These are phyloP conservation scores for Hipposideros armiger DNA, from an alignment of 2,113 vertebrate genomes.

Conservation along the genomic window DNA sequence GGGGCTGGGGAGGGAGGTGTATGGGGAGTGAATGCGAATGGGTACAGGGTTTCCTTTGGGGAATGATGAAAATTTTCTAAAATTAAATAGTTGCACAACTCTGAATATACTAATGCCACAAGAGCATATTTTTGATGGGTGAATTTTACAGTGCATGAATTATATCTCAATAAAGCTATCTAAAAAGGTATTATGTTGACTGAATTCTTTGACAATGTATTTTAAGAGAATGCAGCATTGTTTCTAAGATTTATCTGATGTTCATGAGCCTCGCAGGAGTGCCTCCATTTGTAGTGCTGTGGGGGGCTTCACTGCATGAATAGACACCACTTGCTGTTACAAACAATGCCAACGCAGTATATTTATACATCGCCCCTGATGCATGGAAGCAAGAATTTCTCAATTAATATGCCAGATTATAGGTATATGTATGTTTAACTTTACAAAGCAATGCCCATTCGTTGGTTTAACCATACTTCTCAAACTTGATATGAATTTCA, in stretches of 20 bases:
- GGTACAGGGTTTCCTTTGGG: background rate
- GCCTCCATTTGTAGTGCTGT: background rate
- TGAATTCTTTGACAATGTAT: background rate
- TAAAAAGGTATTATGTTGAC: background rate
- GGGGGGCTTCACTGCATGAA: background rate
- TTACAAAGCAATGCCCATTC: background rate
- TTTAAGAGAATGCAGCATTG: background rate
- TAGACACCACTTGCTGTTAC: background rate
- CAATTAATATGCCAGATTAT: background rate
- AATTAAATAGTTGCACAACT: background rate
- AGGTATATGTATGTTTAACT: background rate
- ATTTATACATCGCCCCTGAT: background rate
- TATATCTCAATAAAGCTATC: background rate
- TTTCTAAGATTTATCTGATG: background rate
- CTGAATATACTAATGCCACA: background rate
- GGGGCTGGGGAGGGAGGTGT: background rate
- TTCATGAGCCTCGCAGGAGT: too few relatives aligned
- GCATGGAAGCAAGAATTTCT: background rate
- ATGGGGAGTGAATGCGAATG: background rate
- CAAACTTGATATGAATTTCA: background rate
- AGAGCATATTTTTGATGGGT: background rate
- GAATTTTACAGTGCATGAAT: background rate
- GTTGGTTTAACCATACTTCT: background rate
- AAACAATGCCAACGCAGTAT: background rate
- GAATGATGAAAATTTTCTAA: slow-evolving; percentile 14